These are phyloP conservation scores for Sardina pilchardus DNA, from an alignment of 2,113 vertebrate species.

Conservation along the genomic window DNA sequence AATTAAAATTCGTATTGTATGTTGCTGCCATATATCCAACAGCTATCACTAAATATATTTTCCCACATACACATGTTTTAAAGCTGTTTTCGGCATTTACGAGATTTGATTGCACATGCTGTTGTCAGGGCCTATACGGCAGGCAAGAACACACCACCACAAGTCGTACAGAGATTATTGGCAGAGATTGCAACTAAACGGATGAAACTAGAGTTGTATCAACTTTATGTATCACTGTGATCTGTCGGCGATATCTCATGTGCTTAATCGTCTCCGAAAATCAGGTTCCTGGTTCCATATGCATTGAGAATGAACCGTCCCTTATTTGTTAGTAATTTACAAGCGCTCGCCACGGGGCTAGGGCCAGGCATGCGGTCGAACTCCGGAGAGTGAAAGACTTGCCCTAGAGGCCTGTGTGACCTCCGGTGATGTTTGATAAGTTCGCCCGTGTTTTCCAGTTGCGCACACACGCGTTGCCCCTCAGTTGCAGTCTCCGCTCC, in stretches of 20 bases:
- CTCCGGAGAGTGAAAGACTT: neutral
- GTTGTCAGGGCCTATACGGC: neutral
- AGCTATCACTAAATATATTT: neutral
- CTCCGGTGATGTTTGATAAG: conserved; percentile 52
- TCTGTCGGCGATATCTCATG: neutral
- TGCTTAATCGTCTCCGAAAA: conserved; percentile 1
- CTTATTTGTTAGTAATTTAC: neutral
- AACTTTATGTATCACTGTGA: neutral
- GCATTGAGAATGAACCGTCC: neutral
- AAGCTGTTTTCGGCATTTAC: neutral
- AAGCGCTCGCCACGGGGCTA: neutral
- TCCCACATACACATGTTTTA: neutral
- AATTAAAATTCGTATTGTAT: neutral
- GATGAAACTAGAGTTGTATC: neutral
- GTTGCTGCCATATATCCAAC: neutral
- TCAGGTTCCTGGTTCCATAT: neutral
- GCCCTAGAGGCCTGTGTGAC: conserved; percentile 50
- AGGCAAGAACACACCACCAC: neutral
- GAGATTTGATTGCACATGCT: neutral
- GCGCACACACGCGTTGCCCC: conserved; percentile 54
- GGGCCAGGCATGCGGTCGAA: neutral
- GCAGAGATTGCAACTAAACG: neutral
- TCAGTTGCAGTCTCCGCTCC: conserved; percentile 40
- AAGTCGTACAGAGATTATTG: neutral
- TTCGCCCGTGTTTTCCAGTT: conserved; percentile 56